These are phyloP conservation scores for Stomatorhinus walkeri DNA, from an alignment of 2,797 vertebrate species.

Conservation along the genomic window DNA sequence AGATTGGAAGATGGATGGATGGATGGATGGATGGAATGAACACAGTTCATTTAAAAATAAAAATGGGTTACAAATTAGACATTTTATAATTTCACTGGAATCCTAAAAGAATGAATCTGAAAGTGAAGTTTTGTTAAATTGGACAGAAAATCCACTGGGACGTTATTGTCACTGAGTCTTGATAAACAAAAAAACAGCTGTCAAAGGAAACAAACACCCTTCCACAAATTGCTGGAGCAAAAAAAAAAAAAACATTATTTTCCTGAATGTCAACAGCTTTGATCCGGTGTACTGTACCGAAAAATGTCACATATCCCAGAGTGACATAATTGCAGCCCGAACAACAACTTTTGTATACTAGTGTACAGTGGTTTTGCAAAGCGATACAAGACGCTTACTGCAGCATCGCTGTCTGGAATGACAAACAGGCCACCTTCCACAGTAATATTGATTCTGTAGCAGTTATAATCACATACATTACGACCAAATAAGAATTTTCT, in stretches of 20 bases:
- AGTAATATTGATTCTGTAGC: not conserved
- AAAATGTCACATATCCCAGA: not conserved
- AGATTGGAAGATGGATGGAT: not conserved
- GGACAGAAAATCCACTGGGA: not conserved
- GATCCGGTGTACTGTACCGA: not conserved
- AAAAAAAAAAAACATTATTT: not conserved
- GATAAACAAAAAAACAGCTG: slow-evolving; percentile 9
- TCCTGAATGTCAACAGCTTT: slow-evolving; percentile 9
- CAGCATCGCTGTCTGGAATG: not conserved
- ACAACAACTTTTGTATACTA: not conserved
- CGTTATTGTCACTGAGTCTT: slow-evolving; percentile 5
- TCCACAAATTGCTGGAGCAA: not conserved
- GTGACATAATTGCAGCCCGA: not conserved
- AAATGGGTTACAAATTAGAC: not conserved
- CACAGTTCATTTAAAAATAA: not conserved
- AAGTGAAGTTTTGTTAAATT: not conserved
- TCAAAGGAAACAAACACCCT: not conserved
- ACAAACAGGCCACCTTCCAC: not conserved
- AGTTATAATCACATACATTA: not conserved
- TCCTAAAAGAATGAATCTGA: not conserved
- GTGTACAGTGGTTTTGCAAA: not conserved
- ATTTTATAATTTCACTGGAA: not conserved
- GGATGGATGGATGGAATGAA: not conserved
- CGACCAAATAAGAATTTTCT: not conserved
- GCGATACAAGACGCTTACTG: not conserved